Evolutionary conservation across 2,113 vertebrate species (phyloP), one percentile per base, ranked within the genome.

Genomic region (Tachuris rubrigastra): DNA sequence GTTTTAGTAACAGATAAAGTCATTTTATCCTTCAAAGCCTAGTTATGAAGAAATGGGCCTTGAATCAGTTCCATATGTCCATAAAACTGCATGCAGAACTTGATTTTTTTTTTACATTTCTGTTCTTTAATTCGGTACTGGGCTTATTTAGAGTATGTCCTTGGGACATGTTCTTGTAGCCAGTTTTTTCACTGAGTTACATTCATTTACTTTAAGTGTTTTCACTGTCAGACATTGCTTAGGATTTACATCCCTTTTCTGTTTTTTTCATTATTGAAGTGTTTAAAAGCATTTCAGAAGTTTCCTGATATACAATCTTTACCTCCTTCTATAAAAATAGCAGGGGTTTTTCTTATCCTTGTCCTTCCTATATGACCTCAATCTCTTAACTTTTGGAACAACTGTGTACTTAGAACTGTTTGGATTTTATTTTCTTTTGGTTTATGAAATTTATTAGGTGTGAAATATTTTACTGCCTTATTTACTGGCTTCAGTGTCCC

Each of bases 401-500:
- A 74, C 23, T 2, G 0, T 35, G 23, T 16, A 89, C 25, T 76
- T 76, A 72, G 37, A 90, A 74, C 75, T 14, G 37, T 33, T 80
- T 63, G 66, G 79, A 93, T 76, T 62, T 90, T 84, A 60, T 49
- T 96, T 95, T 72, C 83, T 90, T 84, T 92, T 78, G 30, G 56
- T 74, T 49, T 80, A n/a, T 30, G 66, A 89, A 88, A 96, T 96
- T 97, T 90, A 96, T 90, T 93, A 95, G 24, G 67, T 91, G 90
- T 80, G 91, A 94, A 93, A 88, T 74, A 87, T 91, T 96, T 93
- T 91, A 96, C 52, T 91, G 59, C 85, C 27, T 89, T 95, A 94
- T 95, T 96, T 96, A 96, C 91, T 67, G 42, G 74, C 81, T 90
- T 93, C 59, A 87, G 42, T 15, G 28, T 89, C 89, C 67, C 49